Conservation (phyloP, 2,888 invertebrate genomes). For the Rhynchonema sp. region DNA sequence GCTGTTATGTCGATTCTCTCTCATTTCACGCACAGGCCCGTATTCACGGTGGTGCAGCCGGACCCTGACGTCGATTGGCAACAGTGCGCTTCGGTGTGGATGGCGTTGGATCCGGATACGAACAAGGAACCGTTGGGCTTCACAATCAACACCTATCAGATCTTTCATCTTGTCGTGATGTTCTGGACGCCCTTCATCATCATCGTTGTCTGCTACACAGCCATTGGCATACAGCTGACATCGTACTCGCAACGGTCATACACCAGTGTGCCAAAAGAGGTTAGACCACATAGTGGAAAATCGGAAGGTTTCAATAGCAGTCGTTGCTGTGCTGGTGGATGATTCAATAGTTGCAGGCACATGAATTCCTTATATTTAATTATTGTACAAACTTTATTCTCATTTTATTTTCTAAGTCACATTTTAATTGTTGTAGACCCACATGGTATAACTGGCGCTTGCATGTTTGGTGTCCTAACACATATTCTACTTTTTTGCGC, state of each 20-base stretch:
- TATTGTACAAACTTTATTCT: too few species aligned
- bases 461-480: too few species aligned
- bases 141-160: background rate
- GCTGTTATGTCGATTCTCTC: background rate
- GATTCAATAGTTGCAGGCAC: too few species aligned
- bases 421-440: too few species aligned
- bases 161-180: background rate
- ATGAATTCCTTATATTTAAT: too few species aligned
- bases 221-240: background rate
- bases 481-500: too few species aligned
- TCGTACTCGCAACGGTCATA: background rate
- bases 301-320: too few species aligned
- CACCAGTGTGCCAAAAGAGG: background rate
- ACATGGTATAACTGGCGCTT: too few species aligned
- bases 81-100: background rate
- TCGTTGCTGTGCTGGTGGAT: too few species aligned
- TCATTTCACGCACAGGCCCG: too few species aligned
- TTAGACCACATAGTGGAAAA: too few species aligned
- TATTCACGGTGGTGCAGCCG: background rate
- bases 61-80: background rate
- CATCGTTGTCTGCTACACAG: background rate
- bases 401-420: too few species aligned
- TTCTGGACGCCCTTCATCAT: background rate
- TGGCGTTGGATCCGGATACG: background rate
- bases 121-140: background rate